These are phyloP conservation scores for Hylaea fasciaria DNA, from an alignment of 2,888 invertebrate species.

Conservation along the genomic window DNA sequence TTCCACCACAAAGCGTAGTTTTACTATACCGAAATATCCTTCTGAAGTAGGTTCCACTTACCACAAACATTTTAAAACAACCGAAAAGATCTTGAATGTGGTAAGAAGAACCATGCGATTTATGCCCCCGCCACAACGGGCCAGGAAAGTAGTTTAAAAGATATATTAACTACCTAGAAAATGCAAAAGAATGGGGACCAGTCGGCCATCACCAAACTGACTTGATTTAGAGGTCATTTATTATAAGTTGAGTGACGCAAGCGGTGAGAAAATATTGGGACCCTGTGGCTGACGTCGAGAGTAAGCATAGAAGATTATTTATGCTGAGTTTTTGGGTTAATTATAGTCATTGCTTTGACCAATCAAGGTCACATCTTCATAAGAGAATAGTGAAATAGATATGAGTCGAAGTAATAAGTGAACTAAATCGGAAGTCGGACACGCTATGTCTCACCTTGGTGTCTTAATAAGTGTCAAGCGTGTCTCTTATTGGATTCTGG, in stretches of 20 bases:
- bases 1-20: background rate
- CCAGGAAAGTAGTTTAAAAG: constrained; percentile 67
- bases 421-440: no score
- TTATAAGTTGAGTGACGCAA: constrained; percentile 4
- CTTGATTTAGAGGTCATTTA: constrained; percentile 15
- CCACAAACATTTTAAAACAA: constrained; percentile 15
- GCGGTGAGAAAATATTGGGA: no score
- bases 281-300: constrained; percentile 2
- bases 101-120: constrained; percentile 52
- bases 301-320: no score
- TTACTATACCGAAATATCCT: background rate
- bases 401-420: no score
- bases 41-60: constrained; percentile 1
- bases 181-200: constrained; percentile 61
- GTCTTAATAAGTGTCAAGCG: no score
- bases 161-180: constrained; percentile 66
- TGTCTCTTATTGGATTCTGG: no score
- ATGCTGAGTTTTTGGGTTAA: no score
- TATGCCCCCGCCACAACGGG: constrained; percentile 52
- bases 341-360: no score
- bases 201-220: constrained; percentile 11
- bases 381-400: no score
- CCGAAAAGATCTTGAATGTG: constrained; percentile 24
- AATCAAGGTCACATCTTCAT: no score
- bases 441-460: no score